Percentiles rank a stretch among this genome's conserved stretches.
Evolutionary conservation across 2,888 invertebrate genomes (phyloP).

Genomic region (Deroplatys truncata): DNA sequence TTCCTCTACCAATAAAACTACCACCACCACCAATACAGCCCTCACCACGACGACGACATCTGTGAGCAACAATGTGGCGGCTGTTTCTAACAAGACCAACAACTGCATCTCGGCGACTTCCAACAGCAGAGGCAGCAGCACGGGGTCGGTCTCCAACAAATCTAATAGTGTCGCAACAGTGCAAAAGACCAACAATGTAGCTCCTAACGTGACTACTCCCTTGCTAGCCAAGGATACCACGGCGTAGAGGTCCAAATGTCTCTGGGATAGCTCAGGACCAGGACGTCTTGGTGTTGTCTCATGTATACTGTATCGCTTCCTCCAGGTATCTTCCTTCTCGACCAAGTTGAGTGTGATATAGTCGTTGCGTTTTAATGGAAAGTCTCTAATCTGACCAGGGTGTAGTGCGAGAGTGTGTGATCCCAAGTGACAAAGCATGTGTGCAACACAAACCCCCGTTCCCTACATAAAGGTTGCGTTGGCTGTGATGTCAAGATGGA

Average conservation of each 20-base stretch:
- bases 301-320: neutral
- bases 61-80: neutral
- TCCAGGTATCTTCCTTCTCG: neutral
- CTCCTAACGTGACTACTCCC: conserved; percentile 16
- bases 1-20: neutral
- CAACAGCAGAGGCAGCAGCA: neutral
- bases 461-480: neutral
- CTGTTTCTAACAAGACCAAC: neutral
- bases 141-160: neutral
- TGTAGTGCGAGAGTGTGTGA: neutral
- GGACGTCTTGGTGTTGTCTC: neutral
- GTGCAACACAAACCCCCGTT: neutral
- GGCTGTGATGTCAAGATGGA: neutral
- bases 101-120: neutral
- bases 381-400: neutral
- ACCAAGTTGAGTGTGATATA: neutral
- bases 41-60: conserved; percentile 3
- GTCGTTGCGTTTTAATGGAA: neutral
- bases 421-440: neutral
- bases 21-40: neutral
- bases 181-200: neutral
- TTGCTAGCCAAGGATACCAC: conserved; percentile 18
- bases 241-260: neutral
- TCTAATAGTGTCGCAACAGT: conserved; percentile 8
- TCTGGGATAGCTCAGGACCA: neutral